A percentile compares a stretch with the other conserved stretches of the same genome.
Evolutionary conservation across 35 echinoderm and acorn worm genomes (phyloP).

Genomic region (Lytechinus variegatus): DNA sequence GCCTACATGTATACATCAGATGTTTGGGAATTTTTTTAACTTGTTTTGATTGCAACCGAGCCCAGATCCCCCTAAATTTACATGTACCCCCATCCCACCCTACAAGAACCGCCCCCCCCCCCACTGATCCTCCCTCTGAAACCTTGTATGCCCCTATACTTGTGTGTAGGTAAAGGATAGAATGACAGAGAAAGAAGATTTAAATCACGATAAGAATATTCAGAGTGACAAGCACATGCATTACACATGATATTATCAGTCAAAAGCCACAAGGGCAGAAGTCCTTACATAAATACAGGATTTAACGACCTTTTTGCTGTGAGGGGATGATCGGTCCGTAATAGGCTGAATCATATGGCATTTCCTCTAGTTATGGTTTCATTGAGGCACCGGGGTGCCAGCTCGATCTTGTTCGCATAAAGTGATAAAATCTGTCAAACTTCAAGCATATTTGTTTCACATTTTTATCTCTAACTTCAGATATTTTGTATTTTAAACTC

Average conservation of each 20-base stretch:
- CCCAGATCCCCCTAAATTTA: too few species aligned
- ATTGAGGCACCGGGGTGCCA: neutral
- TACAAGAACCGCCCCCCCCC: too few species aligned
- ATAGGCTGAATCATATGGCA: conserved; percentile 10
- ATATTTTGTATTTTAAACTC: too few species aligned
- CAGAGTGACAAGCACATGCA: neutral
- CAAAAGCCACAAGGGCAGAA: too few species aligned
- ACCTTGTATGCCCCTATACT: neutral
- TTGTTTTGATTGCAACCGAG: too few species aligned
- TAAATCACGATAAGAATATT: neutral
- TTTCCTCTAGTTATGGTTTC: conserved; percentile 11
- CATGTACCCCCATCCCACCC: too few species aligned
- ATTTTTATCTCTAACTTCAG: too few species aligned
- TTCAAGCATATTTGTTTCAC: neutral
- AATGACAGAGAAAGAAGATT: neutral
- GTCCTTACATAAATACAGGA: too few species aligned
- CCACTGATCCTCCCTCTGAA: too few species aligned
- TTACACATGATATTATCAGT: neutral
- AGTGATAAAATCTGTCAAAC: neutral
- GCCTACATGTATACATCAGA: too few species aligned
- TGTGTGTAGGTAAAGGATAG: neutral
- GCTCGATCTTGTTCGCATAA: neutral
- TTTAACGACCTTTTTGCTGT: too few species aligned
- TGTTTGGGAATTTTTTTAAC: too few species aligned
- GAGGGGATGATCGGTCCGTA: neutral